Evolutionary conservation across 2,113 vertebrate genomes (phyloP).

Genomic region (Triplophysa rosa): DNA sequence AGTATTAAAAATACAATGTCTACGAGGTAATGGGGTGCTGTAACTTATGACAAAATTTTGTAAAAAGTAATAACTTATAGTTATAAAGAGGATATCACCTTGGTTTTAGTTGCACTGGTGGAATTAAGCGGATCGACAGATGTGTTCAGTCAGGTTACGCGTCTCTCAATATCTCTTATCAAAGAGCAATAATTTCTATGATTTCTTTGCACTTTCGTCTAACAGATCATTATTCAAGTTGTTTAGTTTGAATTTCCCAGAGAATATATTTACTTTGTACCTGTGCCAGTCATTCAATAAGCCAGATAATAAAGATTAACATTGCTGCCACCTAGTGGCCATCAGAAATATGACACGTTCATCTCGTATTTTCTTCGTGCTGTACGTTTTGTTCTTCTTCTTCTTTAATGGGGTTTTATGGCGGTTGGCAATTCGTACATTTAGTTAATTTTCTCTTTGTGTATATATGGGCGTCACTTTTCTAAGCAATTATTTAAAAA

Average conservation of each 20-base stretch:
- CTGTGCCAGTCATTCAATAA: background rate
- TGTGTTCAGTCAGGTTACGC: background rate
- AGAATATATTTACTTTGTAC: background rate
- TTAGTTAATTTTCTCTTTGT: too few relatives aligned
- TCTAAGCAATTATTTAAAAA: too few relatives aligned
- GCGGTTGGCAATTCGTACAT: too few relatives aligned
- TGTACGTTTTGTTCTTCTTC: too few relatives aligned
- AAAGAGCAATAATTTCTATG: background rate
- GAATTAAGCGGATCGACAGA: background rate
- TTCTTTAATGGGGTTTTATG: too few relatives aligned
- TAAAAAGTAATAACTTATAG: background rate
- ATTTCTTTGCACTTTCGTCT: background rate
- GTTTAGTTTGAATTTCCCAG: background rate
- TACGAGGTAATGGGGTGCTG: background rate
- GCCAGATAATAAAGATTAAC: background rate
- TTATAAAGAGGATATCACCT: background rate
- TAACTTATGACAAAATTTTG: background rate
- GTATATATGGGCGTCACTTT: too few relatives aligned
- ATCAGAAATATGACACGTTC: background rate
- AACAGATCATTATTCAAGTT: background rate
- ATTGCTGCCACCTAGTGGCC: conserved; percentile 47
- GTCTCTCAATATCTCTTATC: background rate
- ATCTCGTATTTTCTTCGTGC: background rate
- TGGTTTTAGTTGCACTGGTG: background rate
- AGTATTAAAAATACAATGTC: background rate